Conservation (phyloP, 2,797 vertebrate species). For the Podarcis siculus region DNA sequence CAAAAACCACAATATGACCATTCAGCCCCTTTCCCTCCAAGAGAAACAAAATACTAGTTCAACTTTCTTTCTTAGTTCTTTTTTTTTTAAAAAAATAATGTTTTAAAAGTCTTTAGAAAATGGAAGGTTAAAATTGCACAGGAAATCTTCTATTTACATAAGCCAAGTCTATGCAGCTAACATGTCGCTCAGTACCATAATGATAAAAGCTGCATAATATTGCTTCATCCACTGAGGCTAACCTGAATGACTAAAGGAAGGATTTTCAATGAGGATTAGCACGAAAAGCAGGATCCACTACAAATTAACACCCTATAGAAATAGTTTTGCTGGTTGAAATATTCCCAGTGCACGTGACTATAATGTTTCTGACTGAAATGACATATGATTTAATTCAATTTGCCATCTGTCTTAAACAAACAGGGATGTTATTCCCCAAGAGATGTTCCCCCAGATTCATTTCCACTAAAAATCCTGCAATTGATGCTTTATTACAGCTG, state of each 20-base stretch:
- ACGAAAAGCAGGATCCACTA: constrained; percentile 24
- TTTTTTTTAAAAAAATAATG: background rate
- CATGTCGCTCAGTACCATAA: constrained; percentile 42
- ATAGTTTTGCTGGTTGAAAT: constrained; percentile 36
- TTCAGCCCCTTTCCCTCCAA: background rate
- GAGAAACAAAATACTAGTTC: background rate
- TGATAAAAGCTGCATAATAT: constrained; percentile 57
- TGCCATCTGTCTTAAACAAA: constrained; percentile 71
- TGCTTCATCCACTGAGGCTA: constrained; percentile 52
- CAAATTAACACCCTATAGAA: background rate
- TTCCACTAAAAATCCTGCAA: constrained; percentile 49
- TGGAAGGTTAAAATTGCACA: constrained; percentile 35
- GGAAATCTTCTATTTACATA: constrained; percentile 30
- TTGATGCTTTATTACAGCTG: constrained; percentile 9
- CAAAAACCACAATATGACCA: background rate
- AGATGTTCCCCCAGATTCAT: constrained; percentile 53
- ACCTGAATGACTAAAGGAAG: constrained; percentile 41
- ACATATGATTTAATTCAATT: constrained; percentile 50
- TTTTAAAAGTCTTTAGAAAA: background rate
- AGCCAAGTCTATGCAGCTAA: constrained; percentile 20
- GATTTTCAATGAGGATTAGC: constrained; percentile 43
- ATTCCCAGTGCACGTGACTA: background rate
- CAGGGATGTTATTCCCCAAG: constrained; percentile 47
- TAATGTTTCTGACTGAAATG: constrained; percentile 23
- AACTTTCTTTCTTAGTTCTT: background rate